A percentile compares a stretch with the other conserved stretches of the same genome.
Conservation (phyloP, 2,113 vertebrate genomes). For the Sakesphorus luctuosus region DNA sequence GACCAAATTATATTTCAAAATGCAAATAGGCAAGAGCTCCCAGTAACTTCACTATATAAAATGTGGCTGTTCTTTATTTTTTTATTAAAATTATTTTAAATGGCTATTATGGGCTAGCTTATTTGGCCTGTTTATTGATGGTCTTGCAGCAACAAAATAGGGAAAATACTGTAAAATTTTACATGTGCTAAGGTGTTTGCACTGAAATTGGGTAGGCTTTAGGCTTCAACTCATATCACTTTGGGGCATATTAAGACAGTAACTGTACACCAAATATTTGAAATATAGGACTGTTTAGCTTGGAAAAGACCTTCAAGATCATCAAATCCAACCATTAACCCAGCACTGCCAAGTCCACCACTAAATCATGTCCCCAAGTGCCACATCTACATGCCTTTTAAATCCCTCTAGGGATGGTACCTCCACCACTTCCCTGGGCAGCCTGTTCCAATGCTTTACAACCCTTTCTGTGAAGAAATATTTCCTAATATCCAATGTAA, state of each 20-base stretch:
- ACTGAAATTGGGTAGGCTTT: neutral
- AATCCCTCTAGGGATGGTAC: neutral
- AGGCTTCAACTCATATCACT: neutral
- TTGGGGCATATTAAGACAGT: neutral
- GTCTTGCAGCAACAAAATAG: neutral
- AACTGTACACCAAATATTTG: neutral
- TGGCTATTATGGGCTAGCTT: neutral
- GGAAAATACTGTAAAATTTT: neutral
- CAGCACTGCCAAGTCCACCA: neutral
- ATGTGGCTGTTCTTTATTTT: neutral
- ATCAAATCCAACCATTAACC: neutral
- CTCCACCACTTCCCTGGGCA: neutral
- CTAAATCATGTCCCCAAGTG: neutral
- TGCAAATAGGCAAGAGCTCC: neutral
- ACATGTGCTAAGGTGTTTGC: neutral
- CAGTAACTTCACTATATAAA: neutral
- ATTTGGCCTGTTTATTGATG: neutral
- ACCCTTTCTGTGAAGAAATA: neutral
- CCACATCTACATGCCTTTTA: accelerated
- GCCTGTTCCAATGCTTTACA: neutral
- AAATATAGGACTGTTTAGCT: neutral
- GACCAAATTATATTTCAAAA: neutral
- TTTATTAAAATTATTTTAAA: neutral
- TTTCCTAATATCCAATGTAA: neutral
- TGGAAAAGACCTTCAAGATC: neutral